Conservation (phyloP, 2,797 vertebrate genomes). For the Centropyge bicolor region DNA sequence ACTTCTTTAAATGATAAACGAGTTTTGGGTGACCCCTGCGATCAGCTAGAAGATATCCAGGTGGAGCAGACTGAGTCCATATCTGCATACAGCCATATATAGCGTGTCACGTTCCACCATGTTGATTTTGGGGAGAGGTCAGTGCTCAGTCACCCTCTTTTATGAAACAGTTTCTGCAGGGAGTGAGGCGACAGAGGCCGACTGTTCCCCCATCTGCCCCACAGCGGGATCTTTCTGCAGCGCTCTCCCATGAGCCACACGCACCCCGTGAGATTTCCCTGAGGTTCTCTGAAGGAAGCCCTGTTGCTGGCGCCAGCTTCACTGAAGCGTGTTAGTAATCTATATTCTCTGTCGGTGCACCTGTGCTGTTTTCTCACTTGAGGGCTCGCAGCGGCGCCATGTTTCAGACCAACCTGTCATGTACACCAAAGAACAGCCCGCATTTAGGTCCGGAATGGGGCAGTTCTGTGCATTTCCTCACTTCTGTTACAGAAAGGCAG, state of each 20-base stretch:
- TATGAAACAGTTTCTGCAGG: constrained; percentile 27
- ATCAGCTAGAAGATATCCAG: too few species aligned
- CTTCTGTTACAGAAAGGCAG: neutral
- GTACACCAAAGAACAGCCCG: neutral
- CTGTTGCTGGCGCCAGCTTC: constrained; percentile 14
- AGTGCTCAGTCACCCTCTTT: constrained; percentile 24
- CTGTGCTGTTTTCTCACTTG: constrained; percentile 35
- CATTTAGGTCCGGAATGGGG: neutral
- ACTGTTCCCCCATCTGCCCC: constrained; percentile 53
- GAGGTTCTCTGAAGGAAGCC: constrained; percentile 32
- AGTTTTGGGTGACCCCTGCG: too few species aligned
- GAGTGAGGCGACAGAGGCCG: constrained; percentile 13
- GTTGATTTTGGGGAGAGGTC: constrained; percentile 21
- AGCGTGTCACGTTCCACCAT: constrained; percentile 1
- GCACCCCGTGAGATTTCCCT: constrained; percentile 28
- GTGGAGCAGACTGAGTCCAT: neutral
- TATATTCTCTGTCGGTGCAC: constrained; percentile 33
- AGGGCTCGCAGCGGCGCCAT: neutral
- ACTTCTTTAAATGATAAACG: too few species aligned
- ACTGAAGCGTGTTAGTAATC: constrained; percentile 34
- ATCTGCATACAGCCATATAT: neutral
- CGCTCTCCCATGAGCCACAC: constrained; percentile 36
- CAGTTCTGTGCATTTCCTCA: neutral
- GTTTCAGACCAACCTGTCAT: constrained; percentile 17
- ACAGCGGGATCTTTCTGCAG: constrained; percentile 32